Percentiles rank a stretch among this genome's conserved stretches.
Conservation (phyloP, 2,888 invertebrate species). For the Leucophenga montana region DNA sequence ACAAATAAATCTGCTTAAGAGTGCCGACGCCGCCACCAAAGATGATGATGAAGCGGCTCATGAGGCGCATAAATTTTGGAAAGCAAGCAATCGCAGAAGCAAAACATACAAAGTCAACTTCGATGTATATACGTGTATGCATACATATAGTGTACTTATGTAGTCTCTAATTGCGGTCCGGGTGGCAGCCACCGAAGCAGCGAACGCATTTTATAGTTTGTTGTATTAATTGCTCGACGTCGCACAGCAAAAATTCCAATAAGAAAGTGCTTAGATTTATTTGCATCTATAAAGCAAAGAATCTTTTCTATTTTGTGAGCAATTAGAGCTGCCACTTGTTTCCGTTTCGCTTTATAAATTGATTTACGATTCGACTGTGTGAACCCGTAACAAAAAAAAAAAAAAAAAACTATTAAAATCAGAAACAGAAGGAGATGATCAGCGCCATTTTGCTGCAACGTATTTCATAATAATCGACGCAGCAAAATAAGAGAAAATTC, state of each 20-base stretch:
- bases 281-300: conserved; percentile 16
- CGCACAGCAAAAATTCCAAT: conserved; percentile 1
- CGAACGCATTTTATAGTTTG: conserved; percentile 59
- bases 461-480: conserved; percentile 9
- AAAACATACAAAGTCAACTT: too few species aligned
- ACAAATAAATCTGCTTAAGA: conserved; percentile 25
- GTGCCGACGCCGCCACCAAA: conserved; percentile 4
- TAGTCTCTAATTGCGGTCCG: conserved; percentile 57
- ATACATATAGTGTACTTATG: neutral
- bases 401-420: neutral
- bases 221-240: conserved; percentile 61
- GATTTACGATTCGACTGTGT: conserved; percentile 58
- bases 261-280: conserved; percentile 19
- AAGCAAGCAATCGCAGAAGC: neutral
- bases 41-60: conserved; percentile 5
- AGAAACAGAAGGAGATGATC: conserved; percentile 44
- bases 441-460: conserved; percentile 48
- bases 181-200: conserved; percentile 23
- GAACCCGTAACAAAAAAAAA: neutral
- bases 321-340: conserved; percentile 66
- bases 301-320: conserved; percentile 41
- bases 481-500: conserved; percentile 27
- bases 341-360: conserved; percentile 67
- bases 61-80: conserved; percentile 12
- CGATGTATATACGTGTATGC: too few species aligned